phyloP scores from a whole-genome alignment of 2,888 invertebrate genomes.

The Dascillus cervinus region DNA sequence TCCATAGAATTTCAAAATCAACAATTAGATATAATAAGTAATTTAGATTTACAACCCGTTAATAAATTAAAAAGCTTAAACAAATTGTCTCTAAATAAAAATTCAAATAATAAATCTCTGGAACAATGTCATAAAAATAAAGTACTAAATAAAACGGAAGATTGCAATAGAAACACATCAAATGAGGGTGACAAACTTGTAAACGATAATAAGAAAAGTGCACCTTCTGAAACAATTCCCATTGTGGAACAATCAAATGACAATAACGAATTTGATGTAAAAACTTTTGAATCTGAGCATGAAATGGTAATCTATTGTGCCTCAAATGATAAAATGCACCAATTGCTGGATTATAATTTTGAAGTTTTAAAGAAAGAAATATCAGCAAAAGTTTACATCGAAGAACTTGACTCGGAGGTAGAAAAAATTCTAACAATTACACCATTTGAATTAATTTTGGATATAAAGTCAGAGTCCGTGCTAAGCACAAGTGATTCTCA shows the following conservation, averaged over 20 bases:
- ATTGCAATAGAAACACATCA: background rate
- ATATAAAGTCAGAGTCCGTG: no score
- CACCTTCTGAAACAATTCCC: no score
- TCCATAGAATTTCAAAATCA: no score
- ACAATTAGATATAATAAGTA: no score
- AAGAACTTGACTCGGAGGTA: conserved; percentile 23
- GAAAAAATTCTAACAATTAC: conserved; percentile 22
- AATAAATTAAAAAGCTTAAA: no score
- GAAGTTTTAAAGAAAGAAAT: conserved; percentile 20
- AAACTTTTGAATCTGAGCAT: conserved; percentile 11
- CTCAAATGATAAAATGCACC: conserved; percentile 8
- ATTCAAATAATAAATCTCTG: no score
- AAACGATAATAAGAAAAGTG: no score
- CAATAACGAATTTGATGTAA: conserved; percentile 14
- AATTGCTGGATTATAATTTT: conserved; percentile 21
- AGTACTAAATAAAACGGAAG: conserved; percentile 1
- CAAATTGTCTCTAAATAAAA: no score
- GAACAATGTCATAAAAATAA: background rate
- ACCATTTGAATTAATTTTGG: conserved; percentile 23
- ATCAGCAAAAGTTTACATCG: conserved; percentile 25
- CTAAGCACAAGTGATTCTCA: conserved; percentile 16
- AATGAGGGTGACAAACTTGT: background rate
- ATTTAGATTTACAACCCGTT: no score
- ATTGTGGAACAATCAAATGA: no score
- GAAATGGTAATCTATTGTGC: conserved; percentile 14